These are phyloP conservation scores for Labroides dimidiatus DNA, from an alignment of 2,797 vertebrate species.

Conservation along the genomic window DNA sequence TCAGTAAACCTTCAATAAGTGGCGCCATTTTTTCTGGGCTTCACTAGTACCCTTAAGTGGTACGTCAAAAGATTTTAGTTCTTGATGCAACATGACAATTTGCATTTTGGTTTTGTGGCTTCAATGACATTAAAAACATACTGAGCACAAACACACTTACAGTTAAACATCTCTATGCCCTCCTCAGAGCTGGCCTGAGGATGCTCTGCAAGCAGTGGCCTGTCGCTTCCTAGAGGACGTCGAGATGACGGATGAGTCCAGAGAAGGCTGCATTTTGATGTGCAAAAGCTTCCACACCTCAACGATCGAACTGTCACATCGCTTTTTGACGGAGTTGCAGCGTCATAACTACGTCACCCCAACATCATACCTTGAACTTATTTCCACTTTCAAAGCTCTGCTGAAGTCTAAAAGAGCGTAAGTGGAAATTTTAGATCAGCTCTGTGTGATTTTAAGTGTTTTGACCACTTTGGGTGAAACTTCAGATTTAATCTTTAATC, in stretches of 20 bases:
- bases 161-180: constrained; percentile 1
- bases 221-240: constrained; percentile 90
- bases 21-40: background rate
- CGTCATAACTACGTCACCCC: constrained; percentile 94
- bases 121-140: background rate
- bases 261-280: constrained; percentile 89
- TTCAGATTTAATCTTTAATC: background rate
- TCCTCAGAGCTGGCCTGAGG: constrained; percentile 90
- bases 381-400: constrained; percentile 92
- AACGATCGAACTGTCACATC: constrained; percentile 85
- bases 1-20: constrained; percentile 71
- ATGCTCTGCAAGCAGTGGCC: constrained; percentile 92
- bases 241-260: constrained; percentile 87
- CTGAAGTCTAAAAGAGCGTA: constrained; percentile 88
- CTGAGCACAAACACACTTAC: background rate
- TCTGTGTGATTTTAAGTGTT: background rate
- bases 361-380: constrained; percentile 93
- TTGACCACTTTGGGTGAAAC: background rate
- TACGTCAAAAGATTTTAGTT: background rate
- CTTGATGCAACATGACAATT: no score
- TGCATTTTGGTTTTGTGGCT: no score
- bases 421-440: constrained; percentile 46
- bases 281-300: constrained; percentile 94
- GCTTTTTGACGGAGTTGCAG: constrained; percentile 87
- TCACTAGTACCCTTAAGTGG: no score